These are phyloP conservation scores for Callipepla californica DNA, from an alignment of 2,113 vertebrate genomes.

Conservation along the genomic window DNA sequence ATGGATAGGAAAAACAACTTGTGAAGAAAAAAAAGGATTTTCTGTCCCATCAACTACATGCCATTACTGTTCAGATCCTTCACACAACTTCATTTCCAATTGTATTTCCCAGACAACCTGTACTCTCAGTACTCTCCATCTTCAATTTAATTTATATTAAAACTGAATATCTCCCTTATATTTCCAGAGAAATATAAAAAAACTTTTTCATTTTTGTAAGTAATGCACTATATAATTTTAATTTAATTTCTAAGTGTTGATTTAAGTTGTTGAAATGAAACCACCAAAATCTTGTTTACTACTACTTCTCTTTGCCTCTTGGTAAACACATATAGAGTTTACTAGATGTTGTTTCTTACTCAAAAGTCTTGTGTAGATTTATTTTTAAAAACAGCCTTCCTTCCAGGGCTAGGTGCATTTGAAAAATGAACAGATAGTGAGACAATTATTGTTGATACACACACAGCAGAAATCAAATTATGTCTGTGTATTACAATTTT, in stretches of 20 bases:
- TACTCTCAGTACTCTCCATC: neutral
- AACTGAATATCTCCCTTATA: neutral
- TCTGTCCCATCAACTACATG: neutral
- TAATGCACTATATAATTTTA: neutral
- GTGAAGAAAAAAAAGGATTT: neutral
- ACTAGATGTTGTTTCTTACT: neutral
- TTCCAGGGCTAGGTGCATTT: neutral
- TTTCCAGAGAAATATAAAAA: neutral
- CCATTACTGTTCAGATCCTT: neutral
- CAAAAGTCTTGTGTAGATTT: neutral
- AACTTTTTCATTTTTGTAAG: neutral
- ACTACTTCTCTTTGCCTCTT: neutral
- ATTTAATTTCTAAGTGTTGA: neutral
- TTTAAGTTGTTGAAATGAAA: neutral
- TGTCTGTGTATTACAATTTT: neutral
- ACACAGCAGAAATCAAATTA: neutral
- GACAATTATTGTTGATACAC: neutral
- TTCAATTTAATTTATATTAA: neutral
- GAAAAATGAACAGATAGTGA: neutral
- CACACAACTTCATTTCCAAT: neutral
- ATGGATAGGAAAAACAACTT: neutral
- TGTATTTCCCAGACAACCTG: neutral
- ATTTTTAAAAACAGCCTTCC: neutral
- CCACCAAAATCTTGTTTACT: neutral
- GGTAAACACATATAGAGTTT: neutral